A percentile compares a stretch with the other conserved stretches of the same genome.
Evolutionary conservation across 2,888 invertebrate genomes (phyloP).

Genomic region (Allygus modestus): DNA sequence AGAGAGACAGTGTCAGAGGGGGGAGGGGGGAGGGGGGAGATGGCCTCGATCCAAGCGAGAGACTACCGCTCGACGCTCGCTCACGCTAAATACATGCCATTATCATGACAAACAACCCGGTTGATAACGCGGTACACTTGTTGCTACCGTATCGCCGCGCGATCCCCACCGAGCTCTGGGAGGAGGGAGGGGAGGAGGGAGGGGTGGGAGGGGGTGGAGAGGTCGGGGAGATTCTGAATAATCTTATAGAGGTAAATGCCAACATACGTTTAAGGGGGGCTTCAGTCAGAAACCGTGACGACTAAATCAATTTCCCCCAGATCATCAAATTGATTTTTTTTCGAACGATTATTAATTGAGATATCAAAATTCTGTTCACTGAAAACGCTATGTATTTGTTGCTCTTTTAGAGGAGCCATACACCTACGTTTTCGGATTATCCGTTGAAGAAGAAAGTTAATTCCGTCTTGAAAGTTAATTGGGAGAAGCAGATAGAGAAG

Average conservation of each 20-base stretch:
- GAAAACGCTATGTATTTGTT: too few species aligned
- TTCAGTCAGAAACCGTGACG: too few species aligned
- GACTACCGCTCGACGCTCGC: constrained; percentile 43
- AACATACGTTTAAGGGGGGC: too few species aligned
- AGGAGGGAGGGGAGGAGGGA: neutral
- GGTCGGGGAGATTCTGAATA: neutral
- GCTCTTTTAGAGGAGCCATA: too few species aligned
- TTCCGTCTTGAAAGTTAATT: too few species aligned
- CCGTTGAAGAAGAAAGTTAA: too few species aligned
- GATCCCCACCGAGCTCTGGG: neutral
- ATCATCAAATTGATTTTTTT: too few species aligned
- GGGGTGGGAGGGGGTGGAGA: neutral
- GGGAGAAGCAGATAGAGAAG: too few species aligned
- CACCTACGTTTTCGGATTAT: too few species aligned
- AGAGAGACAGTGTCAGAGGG: neutral
- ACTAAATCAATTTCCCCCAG: too few species aligned
- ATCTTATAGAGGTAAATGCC: neutral
- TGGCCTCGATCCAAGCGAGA: constrained; percentile 52
- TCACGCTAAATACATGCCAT: constrained; percentile 57
- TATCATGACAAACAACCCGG: constrained; percentile 56
- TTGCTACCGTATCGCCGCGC: constrained; percentile 30
- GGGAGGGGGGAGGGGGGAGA: constrained; percentile 4
- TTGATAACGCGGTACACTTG: constrained; percentile 47
- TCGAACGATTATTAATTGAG: too few species aligned
- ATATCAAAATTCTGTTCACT: too few species aligned